Evolutionary conservation across 1,140 invertebrate genomes (phyloP).

Genomic region (Helicoverpa zea): DNA sequence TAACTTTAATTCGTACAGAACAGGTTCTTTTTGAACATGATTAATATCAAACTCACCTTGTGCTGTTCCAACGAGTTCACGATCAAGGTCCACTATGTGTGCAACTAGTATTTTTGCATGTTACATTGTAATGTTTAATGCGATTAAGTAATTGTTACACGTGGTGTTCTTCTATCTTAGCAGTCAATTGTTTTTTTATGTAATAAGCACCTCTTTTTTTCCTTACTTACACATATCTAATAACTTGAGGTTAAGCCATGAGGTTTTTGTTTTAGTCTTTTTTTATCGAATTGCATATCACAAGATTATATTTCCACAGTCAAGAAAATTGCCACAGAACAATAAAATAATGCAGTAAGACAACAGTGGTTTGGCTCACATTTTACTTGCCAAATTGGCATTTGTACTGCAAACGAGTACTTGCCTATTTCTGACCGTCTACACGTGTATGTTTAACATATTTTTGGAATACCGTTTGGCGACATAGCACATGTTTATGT

Average conservation of each 20-base stretch:
- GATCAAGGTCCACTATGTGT: slow-evolving; percentile 19
- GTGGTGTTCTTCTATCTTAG: too few species aligned
- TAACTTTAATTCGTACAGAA: background rate
- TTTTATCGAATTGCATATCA: too few species aligned
- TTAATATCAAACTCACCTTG: slow-evolving; percentile 2
- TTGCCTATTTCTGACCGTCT: background rate
- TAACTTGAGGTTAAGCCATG: too few species aligned
- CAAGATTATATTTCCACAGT: too few species aligned
- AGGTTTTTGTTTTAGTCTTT: too few species aligned
- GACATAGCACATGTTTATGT: background rate
- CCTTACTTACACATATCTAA: too few species aligned
- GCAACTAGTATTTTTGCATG: slow-evolving; percentile 21
- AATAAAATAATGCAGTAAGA: background rate
- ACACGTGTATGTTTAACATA: background rate
- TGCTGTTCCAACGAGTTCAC: background rate
- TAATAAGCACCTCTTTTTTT: too few species aligned
- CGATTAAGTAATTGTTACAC: background rate
- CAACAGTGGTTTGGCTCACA: background rate
- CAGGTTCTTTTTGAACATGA: background rate
- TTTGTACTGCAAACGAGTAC: slow-evolving; percentile 10
- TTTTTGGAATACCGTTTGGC: slow-evolving; percentile 8
- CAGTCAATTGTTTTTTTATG: background rate
- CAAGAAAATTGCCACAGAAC: background rate
- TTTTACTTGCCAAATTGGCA: slow-evolving; percentile 36
- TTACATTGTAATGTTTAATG: background rate